phyloP scores from a whole-genome alignment of 2,888 invertebrate species.

The Biston betularia region DNA sequence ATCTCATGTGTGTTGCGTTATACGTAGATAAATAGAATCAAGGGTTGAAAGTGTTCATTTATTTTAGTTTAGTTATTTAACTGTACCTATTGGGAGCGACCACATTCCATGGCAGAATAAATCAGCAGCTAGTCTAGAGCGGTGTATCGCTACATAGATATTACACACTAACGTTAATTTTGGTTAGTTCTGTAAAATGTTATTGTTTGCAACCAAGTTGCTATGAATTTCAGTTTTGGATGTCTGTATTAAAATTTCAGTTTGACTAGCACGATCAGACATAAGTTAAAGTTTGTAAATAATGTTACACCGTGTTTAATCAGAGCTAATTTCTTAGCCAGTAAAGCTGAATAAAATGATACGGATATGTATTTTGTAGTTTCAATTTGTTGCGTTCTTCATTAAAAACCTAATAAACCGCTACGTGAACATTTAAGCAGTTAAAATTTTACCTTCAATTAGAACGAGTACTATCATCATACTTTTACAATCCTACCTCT shows the following conservation, averaged over 20 bases:
- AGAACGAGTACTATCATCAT: too few relatives aligned
- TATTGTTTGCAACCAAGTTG: conserved; percentile 73
- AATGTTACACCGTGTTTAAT: conserved; percentile 57
- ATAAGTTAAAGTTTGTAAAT: conserved; percentile 68
- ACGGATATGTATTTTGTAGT: conserved; percentile 24
- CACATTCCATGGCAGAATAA: conserved; percentile 77
- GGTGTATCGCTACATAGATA: conserved; percentile 62
- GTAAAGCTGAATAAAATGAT: conserved; percentile 41
- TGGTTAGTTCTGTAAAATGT: conserved; percentile 55
- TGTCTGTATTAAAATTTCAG: conserved; percentile 51
- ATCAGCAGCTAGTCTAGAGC: conserved; percentile 81
- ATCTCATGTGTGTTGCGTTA: conserved; percentile 77
- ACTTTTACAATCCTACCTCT: too few relatives aligned
- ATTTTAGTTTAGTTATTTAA: conserved; percentile 62
- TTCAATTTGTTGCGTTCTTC: conserved; percentile 15
- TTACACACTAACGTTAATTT: conserved; percentile 56
- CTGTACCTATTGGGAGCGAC: conserved; percentile 67
- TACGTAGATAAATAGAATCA: conserved; percentile 55
- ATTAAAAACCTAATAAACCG: not conserved
- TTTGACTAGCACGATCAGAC: conserved; percentile 54
- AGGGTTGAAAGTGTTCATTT: conserved; percentile 71
- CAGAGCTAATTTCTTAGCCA: conserved; percentile 48
- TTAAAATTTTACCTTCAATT: not conserved
- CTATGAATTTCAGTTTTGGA: conserved; percentile 57
- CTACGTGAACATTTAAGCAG: not conserved